Conservation (phyloP, 2,797 vertebrate species). For the Clarias fuscus region DNA sequence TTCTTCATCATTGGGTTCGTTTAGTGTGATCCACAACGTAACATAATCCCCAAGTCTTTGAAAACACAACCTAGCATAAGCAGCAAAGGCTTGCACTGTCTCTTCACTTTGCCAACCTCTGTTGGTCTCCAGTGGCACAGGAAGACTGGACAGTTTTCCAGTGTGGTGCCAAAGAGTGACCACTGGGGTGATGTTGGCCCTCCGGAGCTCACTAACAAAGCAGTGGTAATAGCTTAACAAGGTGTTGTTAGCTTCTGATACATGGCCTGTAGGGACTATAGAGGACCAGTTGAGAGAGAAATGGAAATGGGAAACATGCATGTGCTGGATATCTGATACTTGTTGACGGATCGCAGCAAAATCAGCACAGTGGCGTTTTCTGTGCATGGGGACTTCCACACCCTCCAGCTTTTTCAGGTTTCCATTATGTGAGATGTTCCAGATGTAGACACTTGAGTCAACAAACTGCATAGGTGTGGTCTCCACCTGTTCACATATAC, state of each 20-base stretch:
- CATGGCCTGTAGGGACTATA: constrained; percentile 82
- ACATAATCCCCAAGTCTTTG: constrained; percentile 82
- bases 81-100: constrained; percentile 81
- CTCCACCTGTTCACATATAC: constrained; percentile 79
- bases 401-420: constrained; percentile 83
- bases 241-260: constrained; percentile 79
- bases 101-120: constrained; percentile 86
- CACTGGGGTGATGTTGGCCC: constrained; percentile 86
- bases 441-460: constrained; percentile 87
- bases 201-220: constrained; percentile 83
- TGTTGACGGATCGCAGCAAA: constrained; percentile 84
- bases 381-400: constrained; percentile 62
- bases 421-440: constrained; percentile 87
- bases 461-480: constrained; percentile 84
- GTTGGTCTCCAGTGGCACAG: constrained; percentile 71
- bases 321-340: constrained; percentile 76
- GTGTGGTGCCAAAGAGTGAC: constrained; percentile 91
- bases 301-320: constrained; percentile 86
- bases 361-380: constrained; percentile 79
- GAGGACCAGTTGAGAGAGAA: constrained; percentile 93
- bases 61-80: constrained; percentile 89
- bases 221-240: constrained; percentile 89
- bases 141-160: constrained; percentile 80
- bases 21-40: constrained; percentile 94
- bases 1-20: constrained; percentile 84